A percentile compares a stretch with the other conserved stretches of the same genome.
phyloP scores from a whole-genome alignment of 2,888 invertebrate species.

The Icerya purchasi region DNA sequence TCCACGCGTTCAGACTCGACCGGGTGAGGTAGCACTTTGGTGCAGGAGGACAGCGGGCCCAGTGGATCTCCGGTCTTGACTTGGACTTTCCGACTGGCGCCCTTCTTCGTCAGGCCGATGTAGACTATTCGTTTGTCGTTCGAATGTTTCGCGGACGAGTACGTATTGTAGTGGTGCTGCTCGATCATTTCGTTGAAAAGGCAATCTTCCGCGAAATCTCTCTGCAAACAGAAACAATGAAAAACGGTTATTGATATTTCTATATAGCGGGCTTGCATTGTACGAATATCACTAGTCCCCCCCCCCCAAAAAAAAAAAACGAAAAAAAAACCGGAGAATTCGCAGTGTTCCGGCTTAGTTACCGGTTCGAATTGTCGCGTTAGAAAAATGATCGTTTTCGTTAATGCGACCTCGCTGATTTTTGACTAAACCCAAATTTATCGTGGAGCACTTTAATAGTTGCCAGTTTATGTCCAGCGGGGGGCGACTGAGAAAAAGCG shows the following conservation, averaged over 20 bases:
- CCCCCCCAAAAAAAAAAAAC: too few species aligned
- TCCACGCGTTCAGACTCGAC: constrained; percentile 31
- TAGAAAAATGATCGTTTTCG: too few species aligned
- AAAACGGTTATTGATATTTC: not conserved
- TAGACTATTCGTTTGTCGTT: constrained; percentile 44
- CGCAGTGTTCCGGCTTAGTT: too few species aligned
- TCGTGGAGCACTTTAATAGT: too few species aligned
- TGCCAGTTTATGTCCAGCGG: too few species aligned
- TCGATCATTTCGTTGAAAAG: constrained; percentile 71
- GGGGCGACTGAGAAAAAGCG: too few species aligned
- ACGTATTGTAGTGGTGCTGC: constrained; percentile 66
- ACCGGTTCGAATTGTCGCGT: too few species aligned
- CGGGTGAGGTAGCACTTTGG: constrained; percentile 41
- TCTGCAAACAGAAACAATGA: constrained; percentile 31
- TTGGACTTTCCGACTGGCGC: constrained; percentile 49
- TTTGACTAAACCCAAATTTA: too few species aligned
- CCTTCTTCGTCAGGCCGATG: constrained; percentile 52
- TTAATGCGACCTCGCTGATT: too few species aligned
- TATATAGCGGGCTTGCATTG: too few species aligned
- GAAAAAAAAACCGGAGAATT: too few species aligned
- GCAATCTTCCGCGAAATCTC: constrained; percentile 62
- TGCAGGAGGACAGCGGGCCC: constrained; percentile 52
- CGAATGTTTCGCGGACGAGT: constrained; percentile 52
- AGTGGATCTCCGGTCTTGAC: constrained; percentile 41
- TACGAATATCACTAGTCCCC: too few species aligned